Percentiles rank a stretch among this genome's conserved stretches.
phyloP scores from a whole-genome alignment of 2,888 invertebrate genomes.

The Panzeria rudis region DNA sequence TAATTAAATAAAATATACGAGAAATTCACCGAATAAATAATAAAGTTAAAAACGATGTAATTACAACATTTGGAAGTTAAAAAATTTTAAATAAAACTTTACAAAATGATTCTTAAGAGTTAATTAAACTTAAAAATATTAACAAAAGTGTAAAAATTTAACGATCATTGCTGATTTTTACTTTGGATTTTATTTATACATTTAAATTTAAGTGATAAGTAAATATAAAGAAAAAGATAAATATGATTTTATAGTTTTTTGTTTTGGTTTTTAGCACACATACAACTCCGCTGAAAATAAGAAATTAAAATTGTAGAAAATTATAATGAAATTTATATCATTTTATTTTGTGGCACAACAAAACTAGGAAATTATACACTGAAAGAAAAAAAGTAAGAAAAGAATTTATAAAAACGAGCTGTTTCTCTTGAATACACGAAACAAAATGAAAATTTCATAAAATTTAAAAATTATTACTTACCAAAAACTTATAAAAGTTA shows the following conservation, averaged over 20 bases:
- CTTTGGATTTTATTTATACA: slow-evolving; percentile 53
- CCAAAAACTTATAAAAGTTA: slow-evolving; percentile 69
- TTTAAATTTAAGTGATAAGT: slow-evolving; percentile 10
- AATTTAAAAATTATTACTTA: slow-evolving; percentile 69
- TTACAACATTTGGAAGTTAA: slow-evolving; percentile 53
- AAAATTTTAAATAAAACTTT: slow-evolving; percentile 7
- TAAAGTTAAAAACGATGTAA: slow-evolving; percentile 36
- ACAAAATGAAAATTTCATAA: slow-evolving; percentile 52
- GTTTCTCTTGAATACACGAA: slow-evolving; percentile 50
- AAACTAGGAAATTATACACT: slow-evolving; percentile 71
- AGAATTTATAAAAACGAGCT: slow-evolving; percentile 60
- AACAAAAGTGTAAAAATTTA: slow-evolving; percentile 33
- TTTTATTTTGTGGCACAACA: slow-evolving; percentile 57
- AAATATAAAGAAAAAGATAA: slow-evolving; percentile 34
- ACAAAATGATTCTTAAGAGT: slow-evolving; percentile 54
- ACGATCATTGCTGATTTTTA: slow-evolving; percentile 36
- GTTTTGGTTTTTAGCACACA: slow-evolving; percentile 57
- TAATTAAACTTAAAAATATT: slow-evolving; percentile 61
- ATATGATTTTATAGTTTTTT: slow-evolving; percentile 20
- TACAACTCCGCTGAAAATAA: slow-evolving; percentile 67
- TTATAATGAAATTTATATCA: slow-evolving; percentile 43
- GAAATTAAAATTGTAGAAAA: slow-evolving; percentile 57
- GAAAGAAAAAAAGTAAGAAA: slow-evolving; percentile 64
- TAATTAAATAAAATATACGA: not conserved
- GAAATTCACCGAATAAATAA: slow-evolving; percentile 25